Evolutionary conservation across 2,113 vertebrate genomes (phyloP).

Genomic region (Talpa occidentalis): DNA sequence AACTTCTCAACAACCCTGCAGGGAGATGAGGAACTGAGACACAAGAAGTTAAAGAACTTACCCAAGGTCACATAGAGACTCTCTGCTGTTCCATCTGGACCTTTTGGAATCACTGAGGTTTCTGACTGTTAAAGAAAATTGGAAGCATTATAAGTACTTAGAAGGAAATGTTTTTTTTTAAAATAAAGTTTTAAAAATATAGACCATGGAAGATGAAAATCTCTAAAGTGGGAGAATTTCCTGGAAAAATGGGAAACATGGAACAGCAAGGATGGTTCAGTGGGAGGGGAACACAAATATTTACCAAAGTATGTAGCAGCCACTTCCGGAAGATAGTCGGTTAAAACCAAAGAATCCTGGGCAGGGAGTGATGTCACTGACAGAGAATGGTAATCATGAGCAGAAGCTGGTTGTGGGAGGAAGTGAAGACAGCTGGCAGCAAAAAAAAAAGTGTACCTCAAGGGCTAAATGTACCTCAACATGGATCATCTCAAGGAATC

Average conservation of each 20-base stretch:
- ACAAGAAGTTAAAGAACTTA: background rate
- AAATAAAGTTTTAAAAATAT: background rate
- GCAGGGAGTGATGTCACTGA: background rate
- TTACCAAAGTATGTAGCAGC: background rate
- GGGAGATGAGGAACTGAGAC: background rate
- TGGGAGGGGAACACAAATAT: background rate
- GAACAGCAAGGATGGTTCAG: background rate
- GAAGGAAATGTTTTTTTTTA: slow-evolving; percentile 2
- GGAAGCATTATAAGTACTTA: background rate
- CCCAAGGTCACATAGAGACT: background rate
- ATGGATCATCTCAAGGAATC: background rate
- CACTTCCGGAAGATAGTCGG: background rate
- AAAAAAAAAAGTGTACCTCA: background rate
- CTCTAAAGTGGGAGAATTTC: background rate
- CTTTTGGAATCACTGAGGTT: background rate
- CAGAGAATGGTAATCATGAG: background rate
- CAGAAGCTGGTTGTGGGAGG: background rate
- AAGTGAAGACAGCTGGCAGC: background rate
- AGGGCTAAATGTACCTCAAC: background rate
- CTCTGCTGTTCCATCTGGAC: background rate
- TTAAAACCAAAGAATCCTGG: background rate
- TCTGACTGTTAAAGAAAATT: slow-evolving; percentile 33
- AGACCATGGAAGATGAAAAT: background rate
- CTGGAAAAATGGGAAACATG: background rate
- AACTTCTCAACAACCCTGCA: background rate